These are phyloP conservation scores for Anastrepha obliqua DNA, from an alignment of 1,140 invertebrate genomes.

Conservation along the genomic window DNA sequence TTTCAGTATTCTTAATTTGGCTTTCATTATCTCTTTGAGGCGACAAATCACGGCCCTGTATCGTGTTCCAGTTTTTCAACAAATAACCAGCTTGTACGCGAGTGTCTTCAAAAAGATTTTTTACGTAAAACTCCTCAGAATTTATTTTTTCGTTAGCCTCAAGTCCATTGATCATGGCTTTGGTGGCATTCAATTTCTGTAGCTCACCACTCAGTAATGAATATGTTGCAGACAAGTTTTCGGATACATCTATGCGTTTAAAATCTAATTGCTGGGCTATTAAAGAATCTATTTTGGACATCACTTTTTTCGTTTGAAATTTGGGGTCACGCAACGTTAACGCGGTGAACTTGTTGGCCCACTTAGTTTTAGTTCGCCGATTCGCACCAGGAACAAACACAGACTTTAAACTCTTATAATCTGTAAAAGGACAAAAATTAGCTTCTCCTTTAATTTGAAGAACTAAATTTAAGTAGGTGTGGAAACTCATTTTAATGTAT, in stretches of 20 bases:
- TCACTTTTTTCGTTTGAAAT: conserved; percentile 63
- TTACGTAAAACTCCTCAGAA: conserved; percentile 62
- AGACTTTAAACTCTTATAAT: conserved; percentile 62
- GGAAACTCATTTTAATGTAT: too few relatives aligned
- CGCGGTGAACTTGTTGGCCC: conserved; percentile 70
- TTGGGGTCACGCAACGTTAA: conserved; percentile 64
- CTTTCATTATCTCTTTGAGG: conserved; percentile 57
- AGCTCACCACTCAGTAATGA: conserved; percentile 57
- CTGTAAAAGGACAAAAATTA: conserved; percentile 56
- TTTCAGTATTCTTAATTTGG: background rate
- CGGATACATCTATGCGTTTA: background rate
- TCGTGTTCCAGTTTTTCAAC: conserved; percentile 65
- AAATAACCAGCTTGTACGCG: conserved; percentile 62
- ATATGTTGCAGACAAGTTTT: conserved; percentile 50
- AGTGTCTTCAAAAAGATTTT: conserved; percentile 61
- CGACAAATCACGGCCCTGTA: conserved; percentile 67
- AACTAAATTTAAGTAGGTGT: too few relatives aligned
- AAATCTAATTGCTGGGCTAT: conserved; percentile 62
- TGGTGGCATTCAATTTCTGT: conserved; percentile 3
- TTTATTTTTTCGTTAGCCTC: conserved; percentile 26
- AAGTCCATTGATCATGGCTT: conserved; percentile 56
- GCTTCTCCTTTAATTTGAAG: too few relatives aligned
- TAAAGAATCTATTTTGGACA: conserved; percentile 60
- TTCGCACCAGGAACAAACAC: conserved; percentile 57
- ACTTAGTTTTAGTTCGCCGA: conserved; percentile 61